Evolutionary conservation across 2,113 vertebrate species (phyloP), one percentile per base, ranked within the genome.

Genomic region (Geococcyx californianus): DNA sequence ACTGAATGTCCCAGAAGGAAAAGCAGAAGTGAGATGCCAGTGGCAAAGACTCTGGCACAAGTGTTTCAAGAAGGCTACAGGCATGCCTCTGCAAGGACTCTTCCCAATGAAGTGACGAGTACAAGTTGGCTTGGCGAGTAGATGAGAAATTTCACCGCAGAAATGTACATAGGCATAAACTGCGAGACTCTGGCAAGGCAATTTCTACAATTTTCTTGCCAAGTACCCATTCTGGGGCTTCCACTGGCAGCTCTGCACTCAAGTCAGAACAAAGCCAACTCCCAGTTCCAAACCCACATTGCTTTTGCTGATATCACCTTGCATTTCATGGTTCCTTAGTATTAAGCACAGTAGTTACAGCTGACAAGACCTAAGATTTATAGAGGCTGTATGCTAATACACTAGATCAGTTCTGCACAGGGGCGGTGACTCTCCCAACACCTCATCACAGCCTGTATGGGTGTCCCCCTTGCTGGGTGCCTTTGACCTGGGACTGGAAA

Each of bases 401-500:
- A 55, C 16, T 34, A 75, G 83, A 23, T 4, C 29, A 33, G 18
- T 47, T 54, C 49, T 73, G 40, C 72, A 29, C 26, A 56, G 75
- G 15, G 63, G 64, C 5, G 2, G 29, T 58, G 38, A n/a, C 12
- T 26, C 47, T 38, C 36, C 67, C 7, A 8, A 0, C 2, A 4
- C 33, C 47, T 55, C 49, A 11, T 28, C 18, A 31, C 54, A 45
- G 49, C 47, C 45, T 0, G 0, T 0, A 0, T 14, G 34, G 7
- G 21, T 72, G 31, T 8, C 16, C 21, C 23, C 29, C 16, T 70
- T 54, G n/a, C 42, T 4, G 5, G 6, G 45, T 44, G 31, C 47
- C n/a, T 52, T 52, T 69, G 67, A 54, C 33, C 59, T 45, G 44
- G 49, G 23, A 16, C 6, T 63, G 63, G 33, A 84, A 36, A 16